Evolutionary conservation across 2,888 invertebrate genomes (phyloP), one percentile per base, ranked within the genome.

Genomic region (Dolomedes plantarius): DNA sequence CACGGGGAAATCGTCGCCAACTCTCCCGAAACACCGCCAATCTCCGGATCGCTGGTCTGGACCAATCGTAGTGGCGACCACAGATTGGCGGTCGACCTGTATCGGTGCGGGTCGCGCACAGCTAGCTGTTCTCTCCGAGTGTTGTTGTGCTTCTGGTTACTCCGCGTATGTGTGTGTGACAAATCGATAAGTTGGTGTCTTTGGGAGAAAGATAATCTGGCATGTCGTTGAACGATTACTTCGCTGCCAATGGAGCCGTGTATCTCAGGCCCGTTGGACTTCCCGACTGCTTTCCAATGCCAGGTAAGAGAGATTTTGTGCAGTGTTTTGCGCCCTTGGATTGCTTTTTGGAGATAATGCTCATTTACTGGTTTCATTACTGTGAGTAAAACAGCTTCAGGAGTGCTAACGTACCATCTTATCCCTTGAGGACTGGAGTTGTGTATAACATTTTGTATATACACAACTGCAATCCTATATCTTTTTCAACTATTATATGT

Each of bases 201-300:
- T 27, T 56, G 11, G 36, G 29, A n/a, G 64, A 73, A 36, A 78
- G 73, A 68, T 46, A 46, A 32, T 68, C 74, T 36, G 68, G 39
- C 13, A 86, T 81, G 86, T 76, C 86, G 29, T 23, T 86, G 41
- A 86, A 86, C 72, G 81, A 86, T 68, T 86, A 80, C 39, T 86
- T 81, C 32, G 74, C 80, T 29, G 79, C 86, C 28, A 86, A 86
- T 29, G 86, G 86, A 36, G 80, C 76, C 13, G 81, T 86, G 46
- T 81, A 81, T 71, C 73, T 81, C 76, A 32, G 86, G 31, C 86
- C 86, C 31, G 76, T 80, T 9, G 86, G 86, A 19, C 31, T 81
- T 56, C 80, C 80, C 9, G 86, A 86, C 23, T 86, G 81, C 41
- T 86, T 81, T 27, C 76, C 80, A 9, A 27, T 86, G 19, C 86